Base-by-base conservation (phyloP, 2,888 invertebrate genomes). In the Dioctria rufipes region DNA sequence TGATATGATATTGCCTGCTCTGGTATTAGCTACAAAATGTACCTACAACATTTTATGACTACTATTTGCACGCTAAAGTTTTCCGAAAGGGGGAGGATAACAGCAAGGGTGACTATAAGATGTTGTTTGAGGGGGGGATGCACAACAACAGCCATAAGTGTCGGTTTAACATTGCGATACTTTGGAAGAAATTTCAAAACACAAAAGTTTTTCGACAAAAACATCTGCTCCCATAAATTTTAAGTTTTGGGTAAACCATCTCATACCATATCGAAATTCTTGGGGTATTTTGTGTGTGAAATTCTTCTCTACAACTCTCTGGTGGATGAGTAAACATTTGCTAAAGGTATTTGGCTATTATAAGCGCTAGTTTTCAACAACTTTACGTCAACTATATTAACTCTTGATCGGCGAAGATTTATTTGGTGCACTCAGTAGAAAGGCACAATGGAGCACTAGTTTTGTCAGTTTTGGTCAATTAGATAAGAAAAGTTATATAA, bases 211-310 rank as follows among this genome's bases (percentile, higher is more conserved):
- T 13, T 40, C 58, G 37, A n/a, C 9, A 54, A 73, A 73, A 73
- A 73, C 73, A 73, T 73, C 73, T 73, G 73, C 54, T 73, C 73
- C 73, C 73, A 73, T 73, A 73, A 73, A 73, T 73, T 58, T 73
- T n/a, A 73, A 73, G 73, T 73, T 58, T 73, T 0, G 40, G 42
- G 13, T 54, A 25, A 42, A 11, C 73, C 49, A 25, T 39, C n/a
- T 25, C 25, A 25, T 25, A 25, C 25, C 25, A 25, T 25, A 25
- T 11, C 40, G 39, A 39, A 51, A 58, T 58, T 51, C 58, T 39
- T 51, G 51, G 13, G 58, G 39, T n/a, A 39, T 73, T 43, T 58
- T 58, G 43, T 73, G 40, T 39, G 73, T 42, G 58, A 58, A 73
- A 73, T 58, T 73, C 13, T 54, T 73, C 58, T 54, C 25, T 25